A percentile compares a stretch with the other conserved stretches of the same genome.
phyloP scores from a whole-genome alignment of 2,888 invertebrate genomes.

The Acrocera orbiculus region DNA sequence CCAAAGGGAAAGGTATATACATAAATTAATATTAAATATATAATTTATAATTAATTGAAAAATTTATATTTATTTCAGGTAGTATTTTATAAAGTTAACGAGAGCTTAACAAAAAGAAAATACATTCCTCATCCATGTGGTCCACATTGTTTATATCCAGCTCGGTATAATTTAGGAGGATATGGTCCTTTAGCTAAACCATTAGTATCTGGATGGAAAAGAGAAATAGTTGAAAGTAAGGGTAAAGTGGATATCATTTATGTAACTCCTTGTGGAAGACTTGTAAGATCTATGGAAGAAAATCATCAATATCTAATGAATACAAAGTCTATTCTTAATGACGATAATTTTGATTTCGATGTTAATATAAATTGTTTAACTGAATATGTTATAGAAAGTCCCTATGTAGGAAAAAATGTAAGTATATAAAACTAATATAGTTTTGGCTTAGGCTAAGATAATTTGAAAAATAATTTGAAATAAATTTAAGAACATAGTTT shows the following conservation, averaged over 20 bases:
- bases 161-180: slow-evolving; percentile 41
- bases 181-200: slow-evolving; percentile 76
- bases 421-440: no score
- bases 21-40: no score
- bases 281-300: slow-evolving; percentile 54
- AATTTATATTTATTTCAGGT: no score
- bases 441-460: no score
- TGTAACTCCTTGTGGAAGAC: slow-evolving; percentile 71
- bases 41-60: no score
- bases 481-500: no score
- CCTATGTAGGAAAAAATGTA: slow-evolving; percentile 43
- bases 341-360: slow-evolving; percentile 83
- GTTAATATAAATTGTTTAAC: slow-evolving; percentile 62
- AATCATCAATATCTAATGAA: slow-evolving; percentile 54
- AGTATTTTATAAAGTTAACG: slow-evolving; percentile 57
- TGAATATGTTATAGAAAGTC: slow-evolving; percentile 59
- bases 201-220: slow-evolving; percentile 70
- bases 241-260: slow-evolving; percentile 44
- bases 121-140: slow-evolving; percentile 49
- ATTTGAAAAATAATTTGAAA: no score
- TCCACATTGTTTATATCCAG: slow-evolving; percentile 36
- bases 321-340: slow-evolving; percentile 55
- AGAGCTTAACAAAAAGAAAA: slow-evolving; percentile 39
- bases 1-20: no score
- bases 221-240: slow-evolving; percentile 34